Evolutionary conservation across 2,797 vertebrate genomes (phyloP).

Genomic region (Iguana delicatissima): DNA sequence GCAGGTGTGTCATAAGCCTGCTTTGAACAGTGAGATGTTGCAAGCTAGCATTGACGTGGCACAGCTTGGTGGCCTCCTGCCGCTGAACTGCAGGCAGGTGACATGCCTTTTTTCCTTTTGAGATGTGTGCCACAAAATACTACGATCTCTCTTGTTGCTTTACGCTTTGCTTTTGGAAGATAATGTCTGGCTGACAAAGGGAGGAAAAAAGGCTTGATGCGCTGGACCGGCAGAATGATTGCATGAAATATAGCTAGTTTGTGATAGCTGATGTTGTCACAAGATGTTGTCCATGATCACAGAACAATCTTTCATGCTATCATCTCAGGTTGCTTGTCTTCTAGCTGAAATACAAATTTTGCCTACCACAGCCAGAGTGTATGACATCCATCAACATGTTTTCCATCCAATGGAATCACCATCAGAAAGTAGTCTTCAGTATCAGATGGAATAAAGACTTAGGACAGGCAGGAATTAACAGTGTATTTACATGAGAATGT

Average conservation of each 20-base stretch:
- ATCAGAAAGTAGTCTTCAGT: slow-evolving; percentile 38
- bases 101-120: slow-evolving; percentile 51
- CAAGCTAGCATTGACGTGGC: slow-evolving; percentile 65
- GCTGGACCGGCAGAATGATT: slow-evolving; percentile 36
- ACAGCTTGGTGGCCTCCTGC: slow-evolving; percentile 73
- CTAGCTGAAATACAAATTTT: slow-evolving; percentile 36
- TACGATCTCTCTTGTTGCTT: neutral
- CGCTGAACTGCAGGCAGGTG: slow-evolving; percentile 61
- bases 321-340: slow-evolving; percentile 49
- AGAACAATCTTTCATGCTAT: slow-evolving; percentile 51
- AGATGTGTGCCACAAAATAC: slow-evolving; percentile 20
- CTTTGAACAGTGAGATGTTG: slow-evolving; percentile 72
- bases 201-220: slow-evolving; percentile 50
- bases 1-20: slow-evolving; percentile 63
- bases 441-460: slow-evolving; percentile 49
- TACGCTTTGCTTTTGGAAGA: slow-evolving; percentile 57
- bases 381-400: slow-evolving; percentile 52
- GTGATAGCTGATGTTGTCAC: slow-evolving; percentile 57
- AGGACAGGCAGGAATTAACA: slow-evolving; percentile 15
- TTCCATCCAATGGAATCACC: slow-evolving; percentile 11
- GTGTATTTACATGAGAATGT: neutral
- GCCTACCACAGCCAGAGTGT: slow-evolving; percentile 58
- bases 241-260: slow-evolving; percentile 53
- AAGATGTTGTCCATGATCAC: slow-evolving; percentile 34
- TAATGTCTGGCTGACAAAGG: slow-evolving; percentile 58